Percentiles rank a stretch among this genome's conserved stretches.
Conservation (phyloP, 1,140 invertebrate genomes). For the Bombus vancouverensis region DNA sequence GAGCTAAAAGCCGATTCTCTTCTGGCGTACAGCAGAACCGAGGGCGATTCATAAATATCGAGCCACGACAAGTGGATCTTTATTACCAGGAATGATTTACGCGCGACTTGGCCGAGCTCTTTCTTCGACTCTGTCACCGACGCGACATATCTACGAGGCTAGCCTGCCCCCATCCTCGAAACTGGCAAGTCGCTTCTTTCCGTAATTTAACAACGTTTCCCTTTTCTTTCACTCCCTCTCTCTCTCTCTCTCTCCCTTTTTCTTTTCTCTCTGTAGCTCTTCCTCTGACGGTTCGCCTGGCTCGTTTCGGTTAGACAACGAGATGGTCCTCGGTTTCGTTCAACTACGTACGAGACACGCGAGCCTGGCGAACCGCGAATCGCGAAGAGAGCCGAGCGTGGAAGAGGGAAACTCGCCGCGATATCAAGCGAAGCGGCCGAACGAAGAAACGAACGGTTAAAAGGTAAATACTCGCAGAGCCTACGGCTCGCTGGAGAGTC, state of each 20-base stretch:
- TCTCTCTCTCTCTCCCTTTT: no score
- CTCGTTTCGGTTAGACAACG: no score
- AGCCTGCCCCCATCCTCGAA: background rate
- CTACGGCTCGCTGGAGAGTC: conserved; percentile 16
- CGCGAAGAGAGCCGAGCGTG: no score
- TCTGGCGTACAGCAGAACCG: conserved; percentile 62
- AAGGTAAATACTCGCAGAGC: conserved; percentile 56
- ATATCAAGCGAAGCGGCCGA: background rate
- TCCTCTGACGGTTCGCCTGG: no score
- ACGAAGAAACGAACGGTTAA: conserved; percentile 28
- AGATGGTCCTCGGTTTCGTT: no score
- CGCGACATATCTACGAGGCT: conserved; percentile 38
- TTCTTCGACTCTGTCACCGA: conserved; percentile 66
- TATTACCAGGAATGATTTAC: conserved; percentile 68
- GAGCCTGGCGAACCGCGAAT: no score
- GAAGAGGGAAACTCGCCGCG: background rate
- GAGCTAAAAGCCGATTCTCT: conserved; percentile 68
- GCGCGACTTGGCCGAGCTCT: conserved; percentile 57
- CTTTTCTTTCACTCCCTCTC: no score
- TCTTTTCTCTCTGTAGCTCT: accelerated
- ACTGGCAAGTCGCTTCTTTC: background rate
- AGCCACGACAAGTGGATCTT: conserved; percentile 70
- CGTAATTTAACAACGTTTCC: conserved; percentile 3
- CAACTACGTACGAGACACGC: background rate
- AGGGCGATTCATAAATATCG: conserved; percentile 70